Conservation (phyloP, 2,888 invertebrate genomes). For the Anthophora plumipes region DNA sequence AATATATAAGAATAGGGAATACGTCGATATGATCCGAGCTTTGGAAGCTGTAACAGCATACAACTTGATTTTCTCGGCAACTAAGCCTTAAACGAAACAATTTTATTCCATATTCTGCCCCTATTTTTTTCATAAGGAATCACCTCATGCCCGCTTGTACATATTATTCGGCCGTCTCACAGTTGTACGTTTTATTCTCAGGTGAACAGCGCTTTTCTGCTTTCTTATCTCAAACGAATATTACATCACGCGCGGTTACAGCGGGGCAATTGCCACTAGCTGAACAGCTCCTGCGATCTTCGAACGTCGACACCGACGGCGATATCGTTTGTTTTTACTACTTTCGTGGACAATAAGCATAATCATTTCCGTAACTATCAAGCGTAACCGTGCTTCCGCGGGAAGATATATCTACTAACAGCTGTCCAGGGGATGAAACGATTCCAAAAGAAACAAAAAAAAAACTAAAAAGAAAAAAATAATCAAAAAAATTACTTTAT, state of each 20-base stretch:
- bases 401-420: conserved; percentile 20
- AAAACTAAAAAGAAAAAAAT: background rate
- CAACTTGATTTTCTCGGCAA: too few species aligned
- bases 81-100: too few species aligned
- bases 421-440: background rate
- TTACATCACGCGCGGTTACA: conserved; percentile 32
- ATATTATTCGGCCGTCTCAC: too few species aligned
- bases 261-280: conserved; percentile 49
- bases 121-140: too few species aligned
- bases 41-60: too few species aligned
- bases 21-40: too few species aligned
- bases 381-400: conserved; percentile 26
- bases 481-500: background rate
- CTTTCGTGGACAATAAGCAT: conserved; percentile 70
- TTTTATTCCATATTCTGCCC: too few species aligned
- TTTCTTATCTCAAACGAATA: conserved; percentile 56
- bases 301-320: conserved; percentile 56
- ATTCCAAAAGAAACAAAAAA: too few species aligned
- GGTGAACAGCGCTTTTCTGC: background rate
- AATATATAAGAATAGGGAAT: too few species aligned
- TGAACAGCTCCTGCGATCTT: conserved; percentile 39
- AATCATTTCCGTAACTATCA: conserved; percentile 71
- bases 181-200: conserved; percentile 29
- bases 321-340: conserved; percentile 73
- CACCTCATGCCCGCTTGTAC: too few species aligned